Evolutionary conservation across 1,140 invertebrate species (phyloP), one percentile per base, ranked within the genome.

Genomic region (Scaptomyza montana): DNA sequence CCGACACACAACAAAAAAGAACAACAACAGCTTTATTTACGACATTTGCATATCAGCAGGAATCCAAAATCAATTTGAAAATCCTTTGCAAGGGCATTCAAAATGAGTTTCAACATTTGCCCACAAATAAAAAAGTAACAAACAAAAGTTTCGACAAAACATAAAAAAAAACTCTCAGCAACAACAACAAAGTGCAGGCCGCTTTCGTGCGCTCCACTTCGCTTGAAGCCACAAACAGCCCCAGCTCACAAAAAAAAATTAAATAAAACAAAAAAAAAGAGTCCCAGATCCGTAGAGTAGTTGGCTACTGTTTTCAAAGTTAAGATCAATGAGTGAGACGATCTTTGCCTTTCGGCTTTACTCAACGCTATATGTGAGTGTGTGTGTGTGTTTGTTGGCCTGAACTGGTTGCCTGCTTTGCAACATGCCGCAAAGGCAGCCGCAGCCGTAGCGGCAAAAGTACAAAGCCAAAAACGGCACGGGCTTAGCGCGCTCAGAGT

Each of bases 381-480:
- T 36, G 33, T 33, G 30, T 33, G 30, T 33, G 30, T 33, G 21
- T 54, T 59, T 21, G 51, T 50, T 50, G 43, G 46, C 51, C 60
- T 47, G 67, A 70, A 63, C 67, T 70, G 53, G 49, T 67, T 54
- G 43, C 61, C 70, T 57, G 86, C 90, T 89, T 89, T 89, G 84
- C 84, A 89, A 89, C 84, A 89, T 84, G 84, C 84, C 84, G 79
- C 84, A 89, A 87, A 81, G 68, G 62, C 62, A 50, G 46, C 46
- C 57, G 78, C 90, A 90, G 90, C 90, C 33, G 33, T 36, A 9
- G 33, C 33, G 33, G 33, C 33, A 36, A 90, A 87, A 91, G 76
- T 84, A 85, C 90, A 91, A 91, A 91, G 86, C 65, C 72, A 66
- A 87, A 90, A 91, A 91, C 90, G 90, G 90, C 90, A 91, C 90